Conservation (phyloP, 2,797 vertebrate genomes). For the Liasis olivaceus region DNA sequence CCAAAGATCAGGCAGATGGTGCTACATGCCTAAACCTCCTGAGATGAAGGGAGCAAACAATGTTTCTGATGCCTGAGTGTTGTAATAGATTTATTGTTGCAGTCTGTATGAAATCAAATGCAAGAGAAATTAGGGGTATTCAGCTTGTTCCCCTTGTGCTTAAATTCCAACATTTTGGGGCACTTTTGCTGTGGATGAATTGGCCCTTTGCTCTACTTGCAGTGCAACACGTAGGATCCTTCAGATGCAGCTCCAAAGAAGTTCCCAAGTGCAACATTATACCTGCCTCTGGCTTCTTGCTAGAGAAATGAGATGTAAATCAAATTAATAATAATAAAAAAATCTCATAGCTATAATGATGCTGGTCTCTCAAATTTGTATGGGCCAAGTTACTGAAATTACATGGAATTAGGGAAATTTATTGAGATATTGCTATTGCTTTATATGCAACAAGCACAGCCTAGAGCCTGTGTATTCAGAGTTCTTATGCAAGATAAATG, state of each 20-base stretch:
- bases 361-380: not conserved
- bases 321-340: not conserved
- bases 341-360: not conserved
- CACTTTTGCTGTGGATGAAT: not conserved
- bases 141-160: not conserved
- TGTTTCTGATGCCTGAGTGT: constrained; percentile 8
- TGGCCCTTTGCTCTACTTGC: not conserved
- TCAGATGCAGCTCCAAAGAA: not conserved
- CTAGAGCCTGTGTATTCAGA: not conserved
- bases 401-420: not conserved
- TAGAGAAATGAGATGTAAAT: not conserved
- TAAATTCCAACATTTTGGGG: not conserved
- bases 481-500: not conserved
- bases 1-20: constrained; percentile 33
- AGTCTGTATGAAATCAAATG: not conserved
- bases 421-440: not conserved
- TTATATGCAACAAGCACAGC: not conserved
- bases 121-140: not conserved
- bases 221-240: not conserved
- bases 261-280: not conserved
- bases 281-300: not conserved
- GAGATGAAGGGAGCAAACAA: constrained; percentile 12
- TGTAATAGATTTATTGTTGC: constrained; percentile 1
- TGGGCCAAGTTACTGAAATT: not conserved
- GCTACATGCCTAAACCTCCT: constrained; percentile 20